phyloP scores from a whole-genome alignment of 2,888 invertebrate species.

The Cotesia congregata region DNA sequence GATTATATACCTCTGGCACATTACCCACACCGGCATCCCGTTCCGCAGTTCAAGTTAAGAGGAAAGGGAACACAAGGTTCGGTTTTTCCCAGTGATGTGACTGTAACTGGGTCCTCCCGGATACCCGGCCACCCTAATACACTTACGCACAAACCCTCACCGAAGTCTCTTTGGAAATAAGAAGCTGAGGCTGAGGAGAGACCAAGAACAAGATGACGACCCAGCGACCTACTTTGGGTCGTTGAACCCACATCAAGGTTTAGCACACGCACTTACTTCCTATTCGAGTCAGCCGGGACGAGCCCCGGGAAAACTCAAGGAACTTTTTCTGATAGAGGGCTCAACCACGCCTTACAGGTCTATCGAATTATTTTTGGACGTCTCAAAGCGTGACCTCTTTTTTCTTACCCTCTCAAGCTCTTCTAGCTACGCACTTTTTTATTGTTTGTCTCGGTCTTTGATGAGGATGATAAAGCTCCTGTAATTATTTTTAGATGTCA shows the following conservation, averaged over 20 bases:
- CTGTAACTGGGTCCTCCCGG: not conserved
- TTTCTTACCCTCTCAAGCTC: not conserved
- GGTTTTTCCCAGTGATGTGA: not conserved
- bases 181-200: slow-evolving; percentile 36
- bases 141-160: not conserved
- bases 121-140: not conserved
- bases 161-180: slow-evolving; percentile 20
- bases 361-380: not conserved
- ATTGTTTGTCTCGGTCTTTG: too few species aligned
- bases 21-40: too few species aligned
- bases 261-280: not conserved
- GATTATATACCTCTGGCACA: not conserved
- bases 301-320: slow-evolving; percentile 9
- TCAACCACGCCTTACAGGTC: not conserved
- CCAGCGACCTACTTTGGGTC: slow-evolving; percentile 54
- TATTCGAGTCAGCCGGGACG: not conserved
- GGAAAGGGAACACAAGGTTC: not conserved
- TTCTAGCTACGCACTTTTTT: too few species aligned
- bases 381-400: not conserved
- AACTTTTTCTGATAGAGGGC: not conserved
- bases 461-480: too few species aligned
- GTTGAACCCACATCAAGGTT: slow-evolving; percentile 45
- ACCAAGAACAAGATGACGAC: slow-evolving; percentile 15
- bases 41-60: too few species aligned
- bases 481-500: too few species aligned